These are phyloP conservation scores for Tragelaphus scriptus DNA, from an alignment of 2,113 vertebrate species.

Conservation along the genomic window DNA sequence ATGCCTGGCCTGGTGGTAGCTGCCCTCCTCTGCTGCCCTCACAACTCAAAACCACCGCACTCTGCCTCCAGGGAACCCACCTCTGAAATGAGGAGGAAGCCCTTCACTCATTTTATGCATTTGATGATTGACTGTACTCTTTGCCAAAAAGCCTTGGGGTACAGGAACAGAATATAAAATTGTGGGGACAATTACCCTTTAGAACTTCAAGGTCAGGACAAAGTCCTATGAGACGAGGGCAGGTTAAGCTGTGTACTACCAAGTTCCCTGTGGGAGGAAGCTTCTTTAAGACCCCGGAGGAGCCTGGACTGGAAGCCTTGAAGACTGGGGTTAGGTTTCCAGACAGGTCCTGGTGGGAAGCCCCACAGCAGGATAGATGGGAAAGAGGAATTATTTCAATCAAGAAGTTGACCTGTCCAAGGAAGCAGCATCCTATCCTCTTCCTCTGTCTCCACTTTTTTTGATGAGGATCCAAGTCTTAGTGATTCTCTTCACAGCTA, in stretches of 20 bases:
- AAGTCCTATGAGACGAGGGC: background rate
- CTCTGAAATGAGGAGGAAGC: background rate
- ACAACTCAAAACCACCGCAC: background rate
- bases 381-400: background rate
- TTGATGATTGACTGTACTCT: background rate
- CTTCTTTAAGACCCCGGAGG: background rate
- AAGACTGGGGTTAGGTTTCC: background rate
- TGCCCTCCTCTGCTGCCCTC: background rate
- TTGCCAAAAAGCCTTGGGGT: background rate
- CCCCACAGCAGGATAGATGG: background rate
- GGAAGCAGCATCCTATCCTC: background rate
- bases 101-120: background rate
- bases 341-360: background rate
- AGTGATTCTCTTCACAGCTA: background rate
- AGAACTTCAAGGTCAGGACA: background rate
- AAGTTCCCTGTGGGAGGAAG: background rate
- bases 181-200: background rate
- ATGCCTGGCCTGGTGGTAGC: no score
- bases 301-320: background rate
- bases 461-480: background rate
- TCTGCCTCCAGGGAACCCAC: background rate
- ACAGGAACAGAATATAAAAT: background rate
- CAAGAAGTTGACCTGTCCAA: background rate
- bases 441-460: background rate
- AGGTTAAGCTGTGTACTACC: background rate